These are phyloP conservation scores for Epizoanthus scotinus DNA, from an alignment of 92 coral and sea anemone genomes.

Conservation along the genomic window DNA sequence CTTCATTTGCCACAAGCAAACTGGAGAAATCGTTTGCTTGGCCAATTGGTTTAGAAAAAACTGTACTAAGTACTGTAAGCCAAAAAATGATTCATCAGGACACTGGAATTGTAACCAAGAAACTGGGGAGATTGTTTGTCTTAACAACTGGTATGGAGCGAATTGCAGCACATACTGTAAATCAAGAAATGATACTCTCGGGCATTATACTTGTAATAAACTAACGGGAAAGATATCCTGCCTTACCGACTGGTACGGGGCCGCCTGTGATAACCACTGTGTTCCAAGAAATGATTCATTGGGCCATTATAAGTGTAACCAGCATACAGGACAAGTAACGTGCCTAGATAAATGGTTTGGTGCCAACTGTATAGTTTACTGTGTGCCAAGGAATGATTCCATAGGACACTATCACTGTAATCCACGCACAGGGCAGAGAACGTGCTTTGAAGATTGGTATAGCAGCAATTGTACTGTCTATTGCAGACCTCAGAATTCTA, in stretches of 20 bases:
- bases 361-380: slow-evolving; percentile 41
- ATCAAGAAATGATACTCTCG: slow-evolving; percentile 17
- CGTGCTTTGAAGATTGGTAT: slow-evolving; percentile 27
- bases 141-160: slow-evolving; percentile 45
- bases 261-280: slow-evolving; percentile 37
- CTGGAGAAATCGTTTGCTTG: slow-evolving; percentile 47
- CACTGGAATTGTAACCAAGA: slow-evolving; percentile 41
- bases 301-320: slow-evolving; percentile 51
- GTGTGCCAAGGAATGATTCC: slow-evolving; percentile 35
- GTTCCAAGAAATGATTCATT: slow-evolving; percentile 22
- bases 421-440: slow-evolving; percentile 18
- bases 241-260: slow-evolving; percentile 37
- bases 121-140: slow-evolving; percentile 50
- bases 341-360: slow-evolving; percentile 57
- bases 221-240: slow-evolving; percentile 25
- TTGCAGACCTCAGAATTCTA: background rate
- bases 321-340: slow-evolving; percentile 27
- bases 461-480: slow-evolving; percentile 22
- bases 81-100: slow-evolving; percentile 28
- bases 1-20: slow-evolving; percentile 40
- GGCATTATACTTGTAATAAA: slow-evolving; percentile 31
- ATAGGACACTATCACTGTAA: slow-evolving; percentile 45
- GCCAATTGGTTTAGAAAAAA: slow-evolving; percentile 53
- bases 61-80: slow-evolving; percentile 46
- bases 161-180: slow-evolving; percentile 43